Conservation (phyloP, 1,140 invertebrate genomes). For the Zaprionus nigranus region DNA sequence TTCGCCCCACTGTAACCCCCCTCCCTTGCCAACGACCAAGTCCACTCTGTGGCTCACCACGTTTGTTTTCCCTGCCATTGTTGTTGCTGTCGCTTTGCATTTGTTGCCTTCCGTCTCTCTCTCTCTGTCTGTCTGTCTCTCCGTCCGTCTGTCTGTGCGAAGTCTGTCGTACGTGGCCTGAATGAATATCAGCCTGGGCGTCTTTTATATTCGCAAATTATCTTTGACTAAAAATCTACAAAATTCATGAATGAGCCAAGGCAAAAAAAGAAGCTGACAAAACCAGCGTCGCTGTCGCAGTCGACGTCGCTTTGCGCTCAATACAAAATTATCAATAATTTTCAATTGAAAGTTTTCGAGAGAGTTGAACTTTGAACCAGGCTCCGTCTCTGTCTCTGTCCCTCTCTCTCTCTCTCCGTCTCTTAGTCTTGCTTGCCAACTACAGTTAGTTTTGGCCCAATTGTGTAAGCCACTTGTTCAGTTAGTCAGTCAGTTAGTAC, state of each 20-base stretch:
- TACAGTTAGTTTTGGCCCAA: conserved; percentile 6
- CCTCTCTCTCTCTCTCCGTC: not conserved
- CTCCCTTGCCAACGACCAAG: not conserved
- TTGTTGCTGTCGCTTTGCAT: conserved; percentile 49
- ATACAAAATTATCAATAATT: conserved; percentile 52
- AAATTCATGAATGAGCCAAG: conserved; percentile 73
- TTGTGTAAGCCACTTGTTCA: not conserved
- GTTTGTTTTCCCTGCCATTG: conserved; percentile 42
- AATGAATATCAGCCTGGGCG: conserved; percentile 59
- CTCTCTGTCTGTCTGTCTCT: not conserved
- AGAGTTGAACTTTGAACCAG: conserved; percentile 7
- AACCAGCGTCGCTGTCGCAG: not conserved
- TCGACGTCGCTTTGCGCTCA: conserved; percentile 3
- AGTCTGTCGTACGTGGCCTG: conserved; percentile 69
- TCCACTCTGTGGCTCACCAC: conserved; percentile 35
- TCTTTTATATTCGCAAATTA: conserved; percentile 66
- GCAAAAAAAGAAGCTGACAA: not conserved
- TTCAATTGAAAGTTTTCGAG: conserved; percentile 16
- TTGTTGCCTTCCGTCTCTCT: conserved; percentile 19
- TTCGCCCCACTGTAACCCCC: not conserved
- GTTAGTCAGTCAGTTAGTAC: not conserved
- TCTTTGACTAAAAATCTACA: conserved; percentile 70
- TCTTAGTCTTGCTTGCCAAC: not conserved
- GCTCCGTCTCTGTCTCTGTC: not conserved
- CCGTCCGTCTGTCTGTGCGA: conserved; percentile 23